Base-by-base conservation (phyloP, 2,113 vertebrate species). In the Proteles cristata region DNA sequence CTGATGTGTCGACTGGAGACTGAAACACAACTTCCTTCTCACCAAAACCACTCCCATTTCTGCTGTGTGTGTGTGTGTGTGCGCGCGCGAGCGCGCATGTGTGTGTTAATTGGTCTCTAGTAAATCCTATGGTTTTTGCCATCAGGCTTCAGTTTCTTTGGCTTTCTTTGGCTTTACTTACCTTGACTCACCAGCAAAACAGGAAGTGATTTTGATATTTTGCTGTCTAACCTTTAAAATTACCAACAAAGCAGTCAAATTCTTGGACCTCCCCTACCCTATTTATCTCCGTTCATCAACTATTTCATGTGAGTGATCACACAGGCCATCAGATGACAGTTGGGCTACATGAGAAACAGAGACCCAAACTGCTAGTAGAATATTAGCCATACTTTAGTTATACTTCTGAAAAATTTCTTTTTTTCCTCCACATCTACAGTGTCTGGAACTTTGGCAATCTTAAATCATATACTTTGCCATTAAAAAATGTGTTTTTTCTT, bases 131-230 rank as follows among this genome's bases (percentile, higher is more conserved):
- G 4, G 25, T 74, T 96, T 90, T 33, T 35, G 39, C 31, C 17
- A 68, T 48, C 39, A 65, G 4, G 4, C 65, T 82, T 93, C n/a
- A 66, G 17, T 85, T 88, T 88, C 63, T 91, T 88, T 84, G 53
- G 17, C 25, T 86, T 77, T 85, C 63, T 95, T 53, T 82, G 63
- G 25, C 23, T 93, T 73, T 11, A 63, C 25, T 63, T 26, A 80
- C 7, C 3, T 80, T 76, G 80, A 58, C 28, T 61, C 21, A n/a
- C 1, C 12, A 9, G 16, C 28, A 79, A 92, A 77, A 92, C 19
- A 71, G 14, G 31, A 94, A 79, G 15, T 10, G 87, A 4, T 97
- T 96, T 89, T 95, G 35, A 83, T 89, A 55, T 84, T 95, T 86
- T 97, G 31, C 58, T 92, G 19, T 26, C 50, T 83, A 65, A 74